Percentiles rank a stretch among this genome's conserved stretches.
These are phyloP conservation scores for Melopsittacus undulatus DNA, from an alignment of 2,797 vertebrate species.

Conservation along the genomic window DNA sequence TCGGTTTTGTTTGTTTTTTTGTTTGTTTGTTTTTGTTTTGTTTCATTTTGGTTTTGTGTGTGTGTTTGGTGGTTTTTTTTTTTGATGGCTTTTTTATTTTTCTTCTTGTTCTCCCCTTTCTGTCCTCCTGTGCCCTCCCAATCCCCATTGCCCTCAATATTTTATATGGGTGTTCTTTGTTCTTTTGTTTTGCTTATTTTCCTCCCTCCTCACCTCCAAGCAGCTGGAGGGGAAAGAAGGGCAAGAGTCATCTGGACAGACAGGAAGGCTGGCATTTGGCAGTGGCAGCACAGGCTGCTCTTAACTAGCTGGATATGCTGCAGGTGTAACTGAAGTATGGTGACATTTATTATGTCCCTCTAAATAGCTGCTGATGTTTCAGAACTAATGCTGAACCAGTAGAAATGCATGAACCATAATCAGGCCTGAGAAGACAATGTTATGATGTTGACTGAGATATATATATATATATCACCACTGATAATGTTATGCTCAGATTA, in stretches of 20 bases:
- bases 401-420: background rate
- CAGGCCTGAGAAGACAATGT: background rate
- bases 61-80: too few relatives aligned
- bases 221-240: background rate
- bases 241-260: background rate
- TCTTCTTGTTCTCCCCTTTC: background rate
- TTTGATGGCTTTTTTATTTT: too few relatives aligned
- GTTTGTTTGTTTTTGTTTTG: background rate
- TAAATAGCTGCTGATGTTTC: conserved; percentile 37
- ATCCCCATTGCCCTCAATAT: background rate
- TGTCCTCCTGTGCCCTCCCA: background rate
- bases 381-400: conserved; percentile 40
- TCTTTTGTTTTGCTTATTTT: background rate
- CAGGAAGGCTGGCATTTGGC: background rate
- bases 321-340: background rate
- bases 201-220: accelerated
- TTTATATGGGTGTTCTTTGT: background rate
- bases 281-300: background rate
- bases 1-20: background rate
- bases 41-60: too few relatives aligned
- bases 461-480: background rate
- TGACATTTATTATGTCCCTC: background rate
- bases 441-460: background rate
- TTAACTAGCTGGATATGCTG: background rate
- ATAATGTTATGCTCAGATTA: background rate